Evolutionary conservation across 2,888 invertebrate species (phyloP), one percentile per base, ranked within the genome.

Genomic region (Macrosiphum euphorbiae): DNA sequence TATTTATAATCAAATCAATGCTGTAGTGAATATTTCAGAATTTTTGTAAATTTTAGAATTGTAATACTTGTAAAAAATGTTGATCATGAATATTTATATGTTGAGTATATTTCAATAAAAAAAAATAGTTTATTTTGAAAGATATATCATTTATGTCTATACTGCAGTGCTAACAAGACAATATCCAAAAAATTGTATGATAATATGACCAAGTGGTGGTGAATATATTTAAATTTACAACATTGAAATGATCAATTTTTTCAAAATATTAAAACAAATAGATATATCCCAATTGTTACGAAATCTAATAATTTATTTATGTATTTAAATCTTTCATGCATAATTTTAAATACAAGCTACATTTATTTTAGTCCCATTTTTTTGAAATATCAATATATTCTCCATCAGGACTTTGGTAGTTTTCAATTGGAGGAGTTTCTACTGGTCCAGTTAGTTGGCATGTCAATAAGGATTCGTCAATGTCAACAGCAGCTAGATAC

Each of bases 381-480:
- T 97, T 98, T 0, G 98, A 97, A 58, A 98, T 96, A 95, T 99
- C 98, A 47, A 97, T 96, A 95, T 98, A 99, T 95, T 99, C 98
- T 84, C 99, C 99, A 96, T 99, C 99, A 0, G 98, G 98, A 88
- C 97, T 97, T 0, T 97, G 96, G 95, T 98, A 99, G 94, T 97
- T 96, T 95, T 97, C 96, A 94, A 98, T 98, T 0, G 98, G 97
- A 7, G 99, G 98, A 1, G 99, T 99, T 55, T 97, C 96, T 0
- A 97, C 97, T 0, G 99, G 98, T 0, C 99, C 99, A 94, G 96
- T 96, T 3, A 96, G 95, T 44, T 96, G 96, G 95, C 97, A 97
- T 0, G 98, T 98, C 50, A 99, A 95, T 67, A 98, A 95, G 16
- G 96, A 96, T 41, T 97, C 95, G 96, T 99, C 98, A 11, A 97